Percentiles rank a stretch among this genome's conserved stretches.
Conservation (phyloP, 2,888 invertebrate species). For the Lasioglossum leucozonium region DNA sequence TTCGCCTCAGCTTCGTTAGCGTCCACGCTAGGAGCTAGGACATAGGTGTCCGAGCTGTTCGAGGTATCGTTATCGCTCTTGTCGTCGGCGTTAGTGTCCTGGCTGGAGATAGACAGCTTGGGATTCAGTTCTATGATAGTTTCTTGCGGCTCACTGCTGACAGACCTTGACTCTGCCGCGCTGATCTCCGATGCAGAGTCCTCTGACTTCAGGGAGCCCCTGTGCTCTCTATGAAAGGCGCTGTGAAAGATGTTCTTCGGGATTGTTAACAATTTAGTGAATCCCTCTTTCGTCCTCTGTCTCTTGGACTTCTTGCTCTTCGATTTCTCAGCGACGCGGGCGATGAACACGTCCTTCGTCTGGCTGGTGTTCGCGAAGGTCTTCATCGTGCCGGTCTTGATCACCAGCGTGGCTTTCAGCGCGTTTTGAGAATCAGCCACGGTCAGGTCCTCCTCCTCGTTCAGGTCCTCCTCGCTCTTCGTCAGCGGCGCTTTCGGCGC, state of each 20-base stretch:
- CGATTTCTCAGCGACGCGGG: constrained; percentile 65
- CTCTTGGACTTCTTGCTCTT: constrained; percentile 68
- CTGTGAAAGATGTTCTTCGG: constrained; percentile 80
- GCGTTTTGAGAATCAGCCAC: constrained; percentile 73
- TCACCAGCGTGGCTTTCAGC: constrained; percentile 85
- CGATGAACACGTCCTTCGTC: constrained; percentile 75
- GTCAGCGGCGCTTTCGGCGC: constrained; percentile 85
- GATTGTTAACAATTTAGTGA: constrained; percentile 79
- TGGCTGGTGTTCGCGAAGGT: constrained; percentile 74
- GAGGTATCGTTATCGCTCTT: constrained; percentile 32
- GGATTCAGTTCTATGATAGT: constrained; percentile 53
- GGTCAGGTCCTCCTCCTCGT: constrained; percentile 15
- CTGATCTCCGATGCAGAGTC: constrained; percentile 64
- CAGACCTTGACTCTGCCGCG: constrained; percentile 72
- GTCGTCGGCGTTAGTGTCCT: constrained; percentile 19
- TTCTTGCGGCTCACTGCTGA: constrained; percentile 72
- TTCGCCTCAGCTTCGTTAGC: background rate
- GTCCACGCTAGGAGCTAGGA: constrained; percentile 19
- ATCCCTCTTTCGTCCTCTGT: constrained; percentile 75
- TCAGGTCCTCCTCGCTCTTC: constrained; percentile 60
- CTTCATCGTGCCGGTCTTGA: constrained; percentile 84
- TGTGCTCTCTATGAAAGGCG: constrained; percentile 79
- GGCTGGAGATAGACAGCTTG: constrained; percentile 31
- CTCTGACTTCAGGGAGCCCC: constrained; percentile 57
- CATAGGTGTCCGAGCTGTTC: constrained; percentile 25